Evolutionary conservation across 64 coral and sea anemone species (phyloP), one percentile per base, ranked within the genome.

Genomic region (Actinia equina): DNA sequence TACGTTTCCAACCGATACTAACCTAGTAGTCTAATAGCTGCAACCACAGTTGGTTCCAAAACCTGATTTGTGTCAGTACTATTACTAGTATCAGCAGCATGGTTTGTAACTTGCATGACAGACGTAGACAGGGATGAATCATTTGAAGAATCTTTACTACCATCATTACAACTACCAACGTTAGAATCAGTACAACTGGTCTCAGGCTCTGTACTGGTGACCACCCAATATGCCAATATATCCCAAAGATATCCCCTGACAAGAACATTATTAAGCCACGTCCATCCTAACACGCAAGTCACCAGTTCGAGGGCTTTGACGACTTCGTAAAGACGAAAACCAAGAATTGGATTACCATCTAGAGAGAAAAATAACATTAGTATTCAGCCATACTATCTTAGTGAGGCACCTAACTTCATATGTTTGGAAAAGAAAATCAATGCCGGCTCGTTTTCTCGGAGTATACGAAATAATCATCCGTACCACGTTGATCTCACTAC

Each of bases 251-350:
- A 44, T 27, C 93, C 77, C 15, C 91, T 42, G 51, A 93, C 87
- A 0, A 99, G 93, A 26, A 79, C 76, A 56, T 95, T 86, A 27
- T 93, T 52, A 12, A 83, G 84, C 96, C 96, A 99, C 59, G 86
- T 79, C 96, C 96, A 95, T 52, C 96, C 96, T 45, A 93, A 87
- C 17, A 93, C 62, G 88, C 87, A 90, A 0, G 88, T 59, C 19
- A 99, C 18, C 13, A 99, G 86, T 43, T 99, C 93, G 6, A 99
- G 65, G 7, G 90, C 89, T 59, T 99, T 99, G 44, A 99, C 23
- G 0, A 87, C 56, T 43, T 99, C 96, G 88, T 92, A 99, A 20
- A 87, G 85, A 85, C 62, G 52, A 44, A 69, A 45, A 58, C 85
- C 88, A 43, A 89, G 71, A 44, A 80, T 22, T 49, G 82, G 52